Evolutionary conservation across 2,888 invertebrate species (phyloP).

Genomic region (Drosophila differens): DNA sequence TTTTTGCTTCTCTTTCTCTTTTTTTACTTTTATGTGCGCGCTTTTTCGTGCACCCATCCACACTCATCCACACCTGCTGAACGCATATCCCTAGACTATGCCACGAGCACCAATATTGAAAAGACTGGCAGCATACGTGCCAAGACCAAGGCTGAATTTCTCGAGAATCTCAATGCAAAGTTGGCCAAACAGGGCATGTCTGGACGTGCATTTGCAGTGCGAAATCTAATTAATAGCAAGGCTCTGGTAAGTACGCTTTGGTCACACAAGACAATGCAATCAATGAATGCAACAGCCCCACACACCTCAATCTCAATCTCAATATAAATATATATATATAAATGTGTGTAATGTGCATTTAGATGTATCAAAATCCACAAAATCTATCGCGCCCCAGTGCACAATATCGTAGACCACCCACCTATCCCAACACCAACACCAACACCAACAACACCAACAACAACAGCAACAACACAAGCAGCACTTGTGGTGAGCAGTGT

Average conservation of each 20-base stretch:
- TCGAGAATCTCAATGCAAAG: constrained; percentile 93
- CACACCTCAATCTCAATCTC: constrained; percentile 5
- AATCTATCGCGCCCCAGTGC: constrained; percentile 83
- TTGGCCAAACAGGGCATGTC: constrained; percentile 88
- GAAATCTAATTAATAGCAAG: constrained; percentile 91
- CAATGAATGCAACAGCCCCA: background rate
- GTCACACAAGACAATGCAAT: background rate
- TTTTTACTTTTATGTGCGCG: constrained; percentile 36
- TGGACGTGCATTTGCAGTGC: constrained; percentile 88
- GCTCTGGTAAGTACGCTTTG: constrained; percentile 87
- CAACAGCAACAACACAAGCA: constrained; percentile 35
- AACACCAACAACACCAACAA: constrained; percentile 29
- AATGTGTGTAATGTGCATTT: constrained; percentile 38
- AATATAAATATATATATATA: constrained; percentile 7
- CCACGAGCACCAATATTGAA: constrained; percentile 85
- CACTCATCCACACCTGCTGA: constrained; percentile 9
- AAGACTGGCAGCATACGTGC: constrained; percentile 85
- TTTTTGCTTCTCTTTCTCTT: constrained; percentile 43
- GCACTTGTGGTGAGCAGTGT: constrained; percentile 73
- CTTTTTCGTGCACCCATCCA: constrained; percentile 37
- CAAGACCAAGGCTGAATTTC: constrained; percentile 88
- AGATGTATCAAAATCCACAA: constrained; percentile 83
- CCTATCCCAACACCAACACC: constrained; percentile 64
- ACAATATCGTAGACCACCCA: constrained; percentile 82
- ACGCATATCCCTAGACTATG: constrained; percentile 76